These are phyloP conservation scores for Leuciscus waleckii DNA, from an alignment of 2,797 vertebrate species.

Conservation along the genomic window DNA sequence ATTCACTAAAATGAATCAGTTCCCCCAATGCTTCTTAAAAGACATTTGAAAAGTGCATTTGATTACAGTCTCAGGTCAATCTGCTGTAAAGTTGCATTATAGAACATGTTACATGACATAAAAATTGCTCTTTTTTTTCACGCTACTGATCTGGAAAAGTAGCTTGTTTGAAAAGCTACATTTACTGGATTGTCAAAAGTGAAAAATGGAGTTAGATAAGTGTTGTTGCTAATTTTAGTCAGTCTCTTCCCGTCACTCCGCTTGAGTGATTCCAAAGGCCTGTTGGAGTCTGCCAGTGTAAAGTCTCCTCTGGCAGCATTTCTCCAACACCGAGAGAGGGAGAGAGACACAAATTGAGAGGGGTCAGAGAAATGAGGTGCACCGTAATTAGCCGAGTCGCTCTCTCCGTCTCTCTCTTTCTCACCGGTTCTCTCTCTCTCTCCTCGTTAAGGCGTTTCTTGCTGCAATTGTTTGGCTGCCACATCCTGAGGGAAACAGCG, in stretches of 20 bases:
- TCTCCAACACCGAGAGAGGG: constrained; percentile 56
- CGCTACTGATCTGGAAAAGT: background rate
- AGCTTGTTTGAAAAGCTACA: background rate
- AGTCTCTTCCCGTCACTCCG: constrained; percentile 52
- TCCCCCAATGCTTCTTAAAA: background rate
- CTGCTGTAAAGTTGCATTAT: background rate
- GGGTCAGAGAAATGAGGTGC: constrained; percentile 40
- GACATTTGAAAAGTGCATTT: background rate
- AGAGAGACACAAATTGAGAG: constrained; percentile 44
- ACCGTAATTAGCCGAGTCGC: constrained; percentile 72
- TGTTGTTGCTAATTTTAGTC: constrained; percentile 50
- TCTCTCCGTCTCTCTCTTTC: constrained; percentile 16
- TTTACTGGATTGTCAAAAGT: background rate
- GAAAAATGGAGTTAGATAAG: background rate
- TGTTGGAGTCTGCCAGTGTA: constrained; percentile 68
- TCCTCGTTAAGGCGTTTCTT: constrained; percentile 37
- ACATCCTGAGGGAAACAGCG: constrained; percentile 59
- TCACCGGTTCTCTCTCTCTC: constrained; percentile 23
- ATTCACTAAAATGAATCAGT: background rate
- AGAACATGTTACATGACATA: background rate
- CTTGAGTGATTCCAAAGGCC: constrained; percentile 70
- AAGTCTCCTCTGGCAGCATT: constrained; percentile 65
- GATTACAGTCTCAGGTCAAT: background rate
- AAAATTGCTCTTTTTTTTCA: background rate
- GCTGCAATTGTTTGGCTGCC: constrained; percentile 74